Evolutionary conservation across 2,113 vertebrate species (phyloP).

Genomic region (Geococcyx californianus): DNA sequence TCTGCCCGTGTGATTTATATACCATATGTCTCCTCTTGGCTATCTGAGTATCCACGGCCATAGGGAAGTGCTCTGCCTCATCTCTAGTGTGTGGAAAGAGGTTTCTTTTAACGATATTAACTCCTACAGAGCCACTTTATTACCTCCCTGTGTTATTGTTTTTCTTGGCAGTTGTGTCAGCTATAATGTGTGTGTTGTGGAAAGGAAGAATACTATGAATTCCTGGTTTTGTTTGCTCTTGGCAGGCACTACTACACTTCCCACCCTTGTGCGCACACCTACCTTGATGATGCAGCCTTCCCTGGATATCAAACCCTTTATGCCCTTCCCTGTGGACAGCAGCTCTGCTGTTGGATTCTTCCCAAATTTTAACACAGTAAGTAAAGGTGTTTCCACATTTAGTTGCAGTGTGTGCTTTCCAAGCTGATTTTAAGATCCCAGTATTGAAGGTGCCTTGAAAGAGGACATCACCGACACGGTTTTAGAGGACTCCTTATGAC

Average conservation of each 20-base stretch:
- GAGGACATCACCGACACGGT: neutral
- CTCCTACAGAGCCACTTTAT: neutral
- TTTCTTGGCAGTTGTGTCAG: constrained; percentile 25
- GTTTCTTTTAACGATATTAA: constrained; percentile 20
- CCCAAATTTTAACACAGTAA: constrained; percentile 97
- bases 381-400: constrained; percentile 64
- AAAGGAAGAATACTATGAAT: constrained; percentile 51
- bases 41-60: neutral
- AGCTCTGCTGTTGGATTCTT: constrained; percentile 91
- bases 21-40: constrained; percentile 30
- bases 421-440: neutral
- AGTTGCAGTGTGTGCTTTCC: constrained; percentile 22
- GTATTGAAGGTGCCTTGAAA: neutral
- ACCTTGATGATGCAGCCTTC: constrained; percentile 90
- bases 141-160: neutral
- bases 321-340: constrained; percentile 90
- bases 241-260: constrained; percentile 85
- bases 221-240: constrained; percentile 71
- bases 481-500: neutral
- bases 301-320: constrained; percentile 90
- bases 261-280: constrained; percentile 84
- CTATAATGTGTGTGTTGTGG: neutral
- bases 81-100: constrained; percentile 19
- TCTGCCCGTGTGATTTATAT: constrained; percentile 47
- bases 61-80: constrained; percentile 22